Conservation (phyloP, 2,888 invertebrate species). For the Sympetrum striolatum region DNA sequence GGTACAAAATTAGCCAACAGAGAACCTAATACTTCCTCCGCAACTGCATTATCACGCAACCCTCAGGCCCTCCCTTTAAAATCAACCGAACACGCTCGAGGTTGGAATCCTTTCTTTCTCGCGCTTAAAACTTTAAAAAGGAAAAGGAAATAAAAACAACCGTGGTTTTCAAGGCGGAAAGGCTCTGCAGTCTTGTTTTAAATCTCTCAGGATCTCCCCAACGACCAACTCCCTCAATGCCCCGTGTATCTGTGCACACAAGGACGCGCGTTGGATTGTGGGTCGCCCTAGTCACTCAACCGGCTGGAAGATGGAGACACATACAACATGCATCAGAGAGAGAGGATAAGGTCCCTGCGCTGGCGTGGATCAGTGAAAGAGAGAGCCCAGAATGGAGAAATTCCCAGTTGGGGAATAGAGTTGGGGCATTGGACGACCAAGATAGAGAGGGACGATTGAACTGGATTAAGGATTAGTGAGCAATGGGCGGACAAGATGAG, state of each 20-base stretch:
- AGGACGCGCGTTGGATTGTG: conserved; percentile 21
- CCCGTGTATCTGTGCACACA: not conserved
- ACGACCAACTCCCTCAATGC: not conserved
- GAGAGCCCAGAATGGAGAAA: not conserved
- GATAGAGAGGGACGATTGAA: not conserved
- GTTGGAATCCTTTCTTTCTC: not conserved
- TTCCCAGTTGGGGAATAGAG: not conserved
- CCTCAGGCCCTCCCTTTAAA: not conserved
- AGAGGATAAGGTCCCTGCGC: not conserved
- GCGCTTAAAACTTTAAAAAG: not conserved
- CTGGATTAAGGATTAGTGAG: conserved; percentile 39
- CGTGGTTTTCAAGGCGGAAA: not conserved
- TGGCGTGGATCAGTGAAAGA: not conserved
- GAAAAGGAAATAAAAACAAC: not conserved
- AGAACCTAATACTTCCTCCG: no score
- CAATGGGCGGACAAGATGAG: conserved; percentile 13
- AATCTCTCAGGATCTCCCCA: not conserved
- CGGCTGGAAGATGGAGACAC: conserved; percentile 17
- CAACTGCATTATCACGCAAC: not conserved
- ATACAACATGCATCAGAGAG: conserved; percentile 19
- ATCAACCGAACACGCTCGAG: not conserved
- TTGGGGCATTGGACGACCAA: not conserved
- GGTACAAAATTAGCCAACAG: no score
- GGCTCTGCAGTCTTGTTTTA: not conserved
- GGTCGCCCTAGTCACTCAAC: conserved; percentile 11